Evolutionary conservation across 2,797 vertebrate genomes (phyloP), one percentile per base, ranked within the genome.

Genomic region (Phrynocephalus guinanensis): DNA sequence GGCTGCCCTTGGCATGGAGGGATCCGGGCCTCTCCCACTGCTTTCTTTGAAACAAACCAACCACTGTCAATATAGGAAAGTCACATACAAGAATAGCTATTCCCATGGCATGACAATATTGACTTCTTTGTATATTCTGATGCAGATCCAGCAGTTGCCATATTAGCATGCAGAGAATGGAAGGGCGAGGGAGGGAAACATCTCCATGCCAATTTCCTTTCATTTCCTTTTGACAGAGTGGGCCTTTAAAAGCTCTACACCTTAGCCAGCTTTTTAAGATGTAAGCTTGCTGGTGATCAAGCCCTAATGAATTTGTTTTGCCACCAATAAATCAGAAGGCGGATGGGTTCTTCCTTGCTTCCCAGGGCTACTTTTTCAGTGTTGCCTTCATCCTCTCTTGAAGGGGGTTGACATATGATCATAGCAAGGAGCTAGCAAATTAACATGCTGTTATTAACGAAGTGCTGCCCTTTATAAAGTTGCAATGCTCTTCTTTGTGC

Each of bases 291-390:
- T 87, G 76, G 71, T 30, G 50, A 81, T 80, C 71, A 16, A 60
- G 48, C 63, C 82, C 71, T 84, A 84, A 90, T 90, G 89, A 90
- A 90, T 90, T 90, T 90, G 89, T 87, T 90, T 87, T 87, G 77
- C 82, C 82, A 81, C 72, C 71, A 84, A 71, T 89, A 89, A 84
- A 87, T 90, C 85, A 84, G 89, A 81, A 90, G 15, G 16, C 63
- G 33, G 52, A 75, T 83, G 77, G 72, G 63, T 15, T 30, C 60
- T 71, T 82, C 76, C 83, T 73, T 24, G 1, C 85, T 44, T 8
- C 44, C 71, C 38, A 3, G 4, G 20, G 10, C 33, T 67, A 76
- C 63, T 70, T 81, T 63, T 70, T 44, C 76, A 73, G 30, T 70
- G 20, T 52, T 82, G 77, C 71, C 76, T 80, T 76, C 77, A 52